Evolutionary conservation across 2,797 vertebrate genomes (phyloP).

Genomic region (Lepilemur septentrionalis): DNA sequence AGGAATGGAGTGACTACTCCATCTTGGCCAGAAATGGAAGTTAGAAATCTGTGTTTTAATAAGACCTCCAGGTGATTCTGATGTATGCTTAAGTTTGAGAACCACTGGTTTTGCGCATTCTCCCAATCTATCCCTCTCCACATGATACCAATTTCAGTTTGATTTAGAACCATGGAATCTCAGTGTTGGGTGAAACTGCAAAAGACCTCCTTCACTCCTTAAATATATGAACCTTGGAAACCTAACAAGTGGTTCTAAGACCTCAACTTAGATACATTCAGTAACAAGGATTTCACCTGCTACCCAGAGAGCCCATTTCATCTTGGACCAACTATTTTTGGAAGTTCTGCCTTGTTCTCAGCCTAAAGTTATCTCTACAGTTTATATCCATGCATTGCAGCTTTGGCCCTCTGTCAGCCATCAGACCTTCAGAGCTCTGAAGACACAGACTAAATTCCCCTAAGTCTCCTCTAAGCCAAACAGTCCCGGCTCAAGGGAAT

Average conservation of each 20-base stretch:
- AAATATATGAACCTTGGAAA: not conserved
- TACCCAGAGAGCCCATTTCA: not conserved
- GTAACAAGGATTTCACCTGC: not conserved
- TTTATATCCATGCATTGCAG: not conserved
- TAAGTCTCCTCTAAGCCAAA: not conserved
- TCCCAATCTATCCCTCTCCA: not conserved
- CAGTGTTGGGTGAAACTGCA: not conserved
- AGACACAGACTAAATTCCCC: not conserved
- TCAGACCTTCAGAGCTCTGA: not conserved
- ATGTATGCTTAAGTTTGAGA: not conserved
- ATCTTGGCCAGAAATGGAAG: not conserved
- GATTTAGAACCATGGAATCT: not conserved
- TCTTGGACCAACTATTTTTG: not conserved
- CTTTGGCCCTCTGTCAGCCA: not conserved
- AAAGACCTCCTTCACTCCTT: not conserved
- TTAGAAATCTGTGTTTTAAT: not conserved
- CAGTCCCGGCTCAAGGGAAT: not conserved
- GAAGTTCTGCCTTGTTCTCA: not conserved
- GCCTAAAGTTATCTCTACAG: not conserved
- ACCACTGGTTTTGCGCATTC: not conserved
- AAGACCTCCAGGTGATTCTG: not conserved
- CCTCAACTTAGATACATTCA: not conserved
- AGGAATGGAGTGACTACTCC: not conserved
- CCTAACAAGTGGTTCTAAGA: not conserved
- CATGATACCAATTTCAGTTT: not conserved